These are phyloP conservation scores for Fabriciana adippe DNA, from an alignment of 2,888 invertebrate species.

Conservation along the genomic window DNA sequence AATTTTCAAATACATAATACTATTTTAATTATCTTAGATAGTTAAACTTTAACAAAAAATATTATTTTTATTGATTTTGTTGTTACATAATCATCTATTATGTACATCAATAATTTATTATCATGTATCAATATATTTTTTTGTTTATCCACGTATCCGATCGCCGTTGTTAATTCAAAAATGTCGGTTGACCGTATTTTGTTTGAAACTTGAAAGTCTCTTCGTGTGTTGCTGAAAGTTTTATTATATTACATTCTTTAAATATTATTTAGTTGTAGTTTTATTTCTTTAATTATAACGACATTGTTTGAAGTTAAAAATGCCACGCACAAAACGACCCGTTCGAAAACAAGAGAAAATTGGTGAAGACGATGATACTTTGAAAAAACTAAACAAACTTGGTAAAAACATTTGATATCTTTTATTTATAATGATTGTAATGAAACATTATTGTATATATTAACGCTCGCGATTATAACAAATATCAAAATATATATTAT, in stretches of 20 bases:
- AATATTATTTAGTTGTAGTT: neutral
- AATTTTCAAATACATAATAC: no score
- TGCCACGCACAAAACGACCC: conserved; percentile 75
- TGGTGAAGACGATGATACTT: conserved; percentile 54
- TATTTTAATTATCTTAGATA: neutral
- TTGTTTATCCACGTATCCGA: conserved; percentile 9
- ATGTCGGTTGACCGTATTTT: conserved; percentile 28
- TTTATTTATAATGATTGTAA: neutral
- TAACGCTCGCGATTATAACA: no score
- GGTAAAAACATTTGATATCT: conserved; percentile 47
- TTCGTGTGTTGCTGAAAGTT: neutral
- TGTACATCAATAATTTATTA: no score
- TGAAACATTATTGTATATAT: neutral
- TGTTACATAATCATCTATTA: no score
- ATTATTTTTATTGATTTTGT: no score
- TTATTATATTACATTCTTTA: neutral
- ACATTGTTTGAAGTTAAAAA: conserved; percentile 43
- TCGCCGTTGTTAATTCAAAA: conserved; percentile 21
- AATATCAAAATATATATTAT: neutral
- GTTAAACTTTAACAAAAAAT: neutral
- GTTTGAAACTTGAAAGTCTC: conserved; percentile 12
- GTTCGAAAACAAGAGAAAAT: conserved; percentile 59
- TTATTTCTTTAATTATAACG: neutral
- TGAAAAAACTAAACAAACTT: conserved; percentile 63
- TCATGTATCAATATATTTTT: neutral